phyloP scores from a whole-genome alignment of 2,888 invertebrate species.

The Spicauda simplicius region DNA sequence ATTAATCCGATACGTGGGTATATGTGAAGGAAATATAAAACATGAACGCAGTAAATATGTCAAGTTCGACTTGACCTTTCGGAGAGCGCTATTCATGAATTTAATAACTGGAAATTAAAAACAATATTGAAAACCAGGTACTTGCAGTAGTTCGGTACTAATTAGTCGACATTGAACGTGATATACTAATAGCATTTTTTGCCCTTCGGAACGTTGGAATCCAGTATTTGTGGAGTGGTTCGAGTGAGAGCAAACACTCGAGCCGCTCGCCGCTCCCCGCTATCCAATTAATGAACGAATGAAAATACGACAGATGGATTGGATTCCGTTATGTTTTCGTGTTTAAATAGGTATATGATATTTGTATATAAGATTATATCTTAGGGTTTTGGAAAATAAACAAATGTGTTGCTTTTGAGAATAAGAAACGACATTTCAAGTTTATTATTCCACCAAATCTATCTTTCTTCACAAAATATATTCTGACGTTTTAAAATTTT shows the following conservation, averaged over 20 bases:
- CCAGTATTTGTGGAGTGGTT: slow-evolving; percentile 9
- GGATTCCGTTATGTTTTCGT: background rate
- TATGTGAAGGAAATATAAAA: background rate
- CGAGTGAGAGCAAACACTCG: slow-evolving; percentile 26
- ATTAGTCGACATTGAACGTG: slow-evolving; percentile 24
- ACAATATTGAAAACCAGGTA: background rate
- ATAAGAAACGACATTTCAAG: no score
- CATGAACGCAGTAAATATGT: slow-evolving; percentile 10
- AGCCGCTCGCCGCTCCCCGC: slow-evolving; percentile 28
- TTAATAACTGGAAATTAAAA: slow-evolving; percentile 10
- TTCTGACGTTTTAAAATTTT: no score
- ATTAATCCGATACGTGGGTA: no score
- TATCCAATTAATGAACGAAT: slow-evolving; percentile 33
- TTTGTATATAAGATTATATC: no score
- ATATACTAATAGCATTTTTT: slow-evolving; percentile 23
- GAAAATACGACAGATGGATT: background rate
- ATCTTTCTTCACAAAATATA: no score
- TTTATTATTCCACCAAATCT: no score
- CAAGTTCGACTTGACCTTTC: slow-evolving; percentile 24
- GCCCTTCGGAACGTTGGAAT: slow-evolving; percentile 14
- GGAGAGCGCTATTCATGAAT: background rate
- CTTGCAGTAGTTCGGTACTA: background rate
- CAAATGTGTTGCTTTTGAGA: no score
- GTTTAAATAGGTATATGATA: background rate
- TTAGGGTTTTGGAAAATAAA: no score